Evolutionary conservation across 2,888 invertebrate genomes (phyloP).

Genomic region (Temnothorax rugatulus): DNA sequence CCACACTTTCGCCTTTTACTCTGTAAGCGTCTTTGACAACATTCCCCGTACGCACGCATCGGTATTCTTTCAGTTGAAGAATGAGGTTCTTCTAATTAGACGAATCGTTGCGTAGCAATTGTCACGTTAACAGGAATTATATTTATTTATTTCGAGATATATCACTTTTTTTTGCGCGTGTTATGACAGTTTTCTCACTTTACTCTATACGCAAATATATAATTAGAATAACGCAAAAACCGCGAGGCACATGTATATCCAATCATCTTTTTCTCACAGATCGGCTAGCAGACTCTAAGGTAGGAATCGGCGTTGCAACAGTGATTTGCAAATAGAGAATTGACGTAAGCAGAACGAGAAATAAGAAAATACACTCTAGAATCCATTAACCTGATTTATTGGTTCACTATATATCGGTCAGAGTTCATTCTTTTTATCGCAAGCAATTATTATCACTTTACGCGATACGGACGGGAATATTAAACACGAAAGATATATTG

Average conservation of each 20-base stretch:
- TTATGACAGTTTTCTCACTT: neutral
- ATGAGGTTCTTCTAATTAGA: constrained; percentile 24
- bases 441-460: neutral
- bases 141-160: neutral
- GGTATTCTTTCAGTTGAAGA: neutral
- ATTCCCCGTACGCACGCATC: constrained; percentile 33
- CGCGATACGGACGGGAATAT: neutral
- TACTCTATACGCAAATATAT: neutral
- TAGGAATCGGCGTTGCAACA: neutral
- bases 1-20: constrained; percentile 79
- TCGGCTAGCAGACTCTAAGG: neutral
- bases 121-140: too few relatives aligned
- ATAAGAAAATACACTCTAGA: constrained; percentile 8
- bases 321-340: constrained; percentile 4
- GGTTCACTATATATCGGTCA: neutral
- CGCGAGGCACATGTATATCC: neutral
- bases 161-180: neutral
- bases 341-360: constrained; percentile 28
- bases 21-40: constrained; percentile 60
- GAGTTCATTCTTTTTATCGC: constrained; percentile 9
- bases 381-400: constrained; percentile 26
- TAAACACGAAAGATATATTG: neutral
- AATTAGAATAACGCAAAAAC: constrained; percentile 15
- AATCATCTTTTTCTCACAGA: neutral
- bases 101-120: neutral